Evolutionary conservation across 2,888 invertebrate genomes (phyloP), one percentile per base, ranked within the genome.

Genomic region (Herminia tarsipennalis): DNA sequence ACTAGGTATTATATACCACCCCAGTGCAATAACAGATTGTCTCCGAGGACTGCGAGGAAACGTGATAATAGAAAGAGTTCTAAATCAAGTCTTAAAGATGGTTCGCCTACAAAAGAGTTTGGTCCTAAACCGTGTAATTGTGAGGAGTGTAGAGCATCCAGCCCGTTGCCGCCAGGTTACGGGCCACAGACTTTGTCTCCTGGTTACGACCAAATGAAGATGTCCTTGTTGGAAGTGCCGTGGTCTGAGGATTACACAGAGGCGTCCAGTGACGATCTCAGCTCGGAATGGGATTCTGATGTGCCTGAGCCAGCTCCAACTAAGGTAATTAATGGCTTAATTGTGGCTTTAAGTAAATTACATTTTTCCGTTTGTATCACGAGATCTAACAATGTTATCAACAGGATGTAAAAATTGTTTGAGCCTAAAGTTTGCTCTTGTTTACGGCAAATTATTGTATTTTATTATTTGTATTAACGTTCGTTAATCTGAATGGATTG

Each of bases 221-320:
- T 93, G 68, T 95, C 95, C 14, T 82, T 97, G 38, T 83, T 96
- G 57, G 94, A 95, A 73, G 96, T 97, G 59, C 96, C 96, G 0
- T 92, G 94, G 90, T 92, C 92, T 18, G 89, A 94, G 53, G 97
- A 97, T 73, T 98, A 96, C 81, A 97, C 96, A 8, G 97, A 97
- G 73, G 96, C 96, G n/a, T 96, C 96, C 61, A 96, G 96, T 76
- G 97, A 98, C 81, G 97, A 97, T 83, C 93, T 97, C 51, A 97
- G 96, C 80, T 97, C 97, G 8, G 97, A 97, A 76, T 97, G 97
- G 97, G 97, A 97, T 77, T 96, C 96, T 1, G 97, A 97, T 83
- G 95, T 94, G 4, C 93, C 94, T 9, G 94, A 94, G 39, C 89
- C 89, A 1, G 80, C 85, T 17, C 86, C 86, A 17, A 87, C 89